phyloP scores from a whole-genome alignment of 1,140 invertebrate genomes.

The Psix sp. region DNA sequence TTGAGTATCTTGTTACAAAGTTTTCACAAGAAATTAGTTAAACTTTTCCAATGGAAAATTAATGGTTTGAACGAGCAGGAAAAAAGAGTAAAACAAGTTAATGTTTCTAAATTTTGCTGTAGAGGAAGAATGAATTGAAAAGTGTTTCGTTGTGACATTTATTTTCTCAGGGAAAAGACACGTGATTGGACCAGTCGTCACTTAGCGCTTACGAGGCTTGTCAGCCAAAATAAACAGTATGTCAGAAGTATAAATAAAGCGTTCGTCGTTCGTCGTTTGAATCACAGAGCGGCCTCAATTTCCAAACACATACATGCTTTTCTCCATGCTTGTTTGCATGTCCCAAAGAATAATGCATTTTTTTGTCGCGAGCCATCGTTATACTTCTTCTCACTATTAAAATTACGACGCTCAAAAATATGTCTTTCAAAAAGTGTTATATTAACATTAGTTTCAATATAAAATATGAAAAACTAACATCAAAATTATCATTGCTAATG shows the following conservation, averaged over 20 bases:
- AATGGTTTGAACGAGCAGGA: too few relatives aligned
- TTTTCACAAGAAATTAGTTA: too few relatives aligned
- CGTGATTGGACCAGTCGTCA: conserved; percentile 59
- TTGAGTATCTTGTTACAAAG: too few relatives aligned
- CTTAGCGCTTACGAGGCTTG: conserved; percentile 58
- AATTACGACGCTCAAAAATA: not conserved
- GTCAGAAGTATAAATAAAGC: conserved; percentile 73
- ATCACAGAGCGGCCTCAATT: conserved; percentile 63
- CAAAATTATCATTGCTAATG: too few relatives aligned
- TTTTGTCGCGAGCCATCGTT: conserved; percentile 18
- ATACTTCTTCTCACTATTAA: conserved; percentile 22
- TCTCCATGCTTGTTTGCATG: conserved; percentile 62
- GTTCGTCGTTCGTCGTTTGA: conserved; percentile 68
- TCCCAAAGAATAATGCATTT: conserved; percentile 46
- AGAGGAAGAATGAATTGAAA: conserved; percentile 1
- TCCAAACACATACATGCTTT: conserved; percentile 54
- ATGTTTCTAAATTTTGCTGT: not conserved
- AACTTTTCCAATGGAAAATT: too few relatives aligned
- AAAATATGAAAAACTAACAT: too few relatives aligned
- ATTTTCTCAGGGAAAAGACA: conserved; percentile 40
- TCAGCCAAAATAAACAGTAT: conserved; percentile 75
- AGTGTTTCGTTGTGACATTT: conserved; percentile 28
- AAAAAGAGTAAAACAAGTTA: too few relatives aligned
- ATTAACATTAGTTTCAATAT: too few relatives aligned
- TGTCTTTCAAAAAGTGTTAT: too few relatives aligned